Conservation (phyloP, 37 sponge, comb jelly and placozoan genomes). For the Oopsacas minuta region DNA sequence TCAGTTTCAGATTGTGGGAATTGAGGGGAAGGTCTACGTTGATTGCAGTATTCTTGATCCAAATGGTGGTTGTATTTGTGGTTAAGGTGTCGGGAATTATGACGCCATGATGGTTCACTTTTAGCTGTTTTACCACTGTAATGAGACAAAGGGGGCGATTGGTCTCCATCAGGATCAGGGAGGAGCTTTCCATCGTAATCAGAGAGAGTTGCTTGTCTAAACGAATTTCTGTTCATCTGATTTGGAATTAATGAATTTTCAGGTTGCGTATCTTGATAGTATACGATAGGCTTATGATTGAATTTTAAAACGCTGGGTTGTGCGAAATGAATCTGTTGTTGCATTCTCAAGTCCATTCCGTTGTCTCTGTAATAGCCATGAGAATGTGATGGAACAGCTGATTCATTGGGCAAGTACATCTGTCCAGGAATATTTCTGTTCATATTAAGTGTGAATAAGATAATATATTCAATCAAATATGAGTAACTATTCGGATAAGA, state of each 20-base stretch:
- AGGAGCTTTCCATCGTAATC: neutral
- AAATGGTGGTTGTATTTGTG: neutral
- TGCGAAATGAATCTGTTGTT: constrained; percentile 1
- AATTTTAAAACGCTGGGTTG: neutral
- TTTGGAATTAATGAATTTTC: constrained; percentile 1
- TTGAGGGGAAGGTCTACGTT: neutral
- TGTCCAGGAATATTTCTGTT: neutral
- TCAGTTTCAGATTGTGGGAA: neutral
- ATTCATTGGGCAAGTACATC: neutral
- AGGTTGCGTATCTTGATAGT: neutral
- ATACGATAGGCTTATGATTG: neutral
- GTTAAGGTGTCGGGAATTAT: neutral
- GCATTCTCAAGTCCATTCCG: neutral
- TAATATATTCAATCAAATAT: too few relatives aligned
- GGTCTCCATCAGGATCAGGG: constrained; percentile 1
- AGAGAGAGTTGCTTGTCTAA: neutral
- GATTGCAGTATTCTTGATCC: neutral
- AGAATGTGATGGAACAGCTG: neutral
- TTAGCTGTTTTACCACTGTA: neutral
- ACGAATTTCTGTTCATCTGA: neutral
- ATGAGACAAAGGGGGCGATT: neutral
- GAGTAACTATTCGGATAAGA: too few relatives aligned
- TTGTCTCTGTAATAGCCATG: neutral
- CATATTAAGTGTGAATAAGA: neutral
- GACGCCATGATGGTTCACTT: neutral